phyloP scores from a whole-genome alignment of 1,140 invertebrate species.

The Leptinotarsa undecemlineata region DNA sequence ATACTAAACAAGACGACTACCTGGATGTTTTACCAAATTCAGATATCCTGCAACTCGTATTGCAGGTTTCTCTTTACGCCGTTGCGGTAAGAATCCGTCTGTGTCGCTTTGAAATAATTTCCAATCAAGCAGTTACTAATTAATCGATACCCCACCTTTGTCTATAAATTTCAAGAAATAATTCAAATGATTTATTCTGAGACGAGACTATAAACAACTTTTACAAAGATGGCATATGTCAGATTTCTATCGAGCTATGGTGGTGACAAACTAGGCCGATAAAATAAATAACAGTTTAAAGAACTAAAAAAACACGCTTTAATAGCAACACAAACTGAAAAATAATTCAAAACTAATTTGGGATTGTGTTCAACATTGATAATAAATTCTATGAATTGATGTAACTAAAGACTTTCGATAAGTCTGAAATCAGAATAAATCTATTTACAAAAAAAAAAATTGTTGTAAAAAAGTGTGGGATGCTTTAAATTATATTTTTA shows the following conservation, averaged over 20 bases:
- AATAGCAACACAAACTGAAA: too few relatives aligned
- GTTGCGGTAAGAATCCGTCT: background rate
- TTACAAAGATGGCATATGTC: background rate
- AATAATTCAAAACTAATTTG: too few relatives aligned
- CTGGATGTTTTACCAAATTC: constrained; percentile 8
- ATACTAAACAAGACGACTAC: constrained; percentile 3
- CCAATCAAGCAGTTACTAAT: constrained; percentile 1
- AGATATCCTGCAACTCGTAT: background rate
- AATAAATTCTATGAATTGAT: too few relatives aligned
- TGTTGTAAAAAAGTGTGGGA: too few relatives aligned
- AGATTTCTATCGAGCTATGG: background rate
- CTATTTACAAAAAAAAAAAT: too few relatives aligned
- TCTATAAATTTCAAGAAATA: background rate
- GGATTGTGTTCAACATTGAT: background rate
- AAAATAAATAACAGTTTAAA: background rate
- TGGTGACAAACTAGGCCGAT: background rate
- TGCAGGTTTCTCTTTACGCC: background rate
- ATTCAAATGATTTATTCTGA: background rate
- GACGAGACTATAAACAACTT: background rate
- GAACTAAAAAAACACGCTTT: too few relatives aligned
- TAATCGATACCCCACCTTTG: background rate
- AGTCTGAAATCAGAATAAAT: too few relatives aligned
- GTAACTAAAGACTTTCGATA: too few relatives aligned
- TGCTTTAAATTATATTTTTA: too few relatives aligned
- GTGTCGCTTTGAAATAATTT: constrained; percentile 1